phyloP scores from a whole-genome alignment of 2,888 invertebrate species.

The Dusona sp. region DNA sequence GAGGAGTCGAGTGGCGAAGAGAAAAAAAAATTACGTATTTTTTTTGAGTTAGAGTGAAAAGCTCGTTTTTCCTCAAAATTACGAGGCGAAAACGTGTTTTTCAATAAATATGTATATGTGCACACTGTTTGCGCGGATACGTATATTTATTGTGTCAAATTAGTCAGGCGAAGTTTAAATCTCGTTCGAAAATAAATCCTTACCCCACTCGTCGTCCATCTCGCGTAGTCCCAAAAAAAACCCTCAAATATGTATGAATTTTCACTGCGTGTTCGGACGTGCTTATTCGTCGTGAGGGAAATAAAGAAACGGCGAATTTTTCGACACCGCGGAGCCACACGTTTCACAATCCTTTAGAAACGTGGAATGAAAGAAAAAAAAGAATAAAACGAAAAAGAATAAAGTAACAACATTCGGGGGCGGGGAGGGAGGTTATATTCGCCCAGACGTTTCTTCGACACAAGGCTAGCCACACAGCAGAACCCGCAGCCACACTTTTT shows the following conservation, averaged over 20 bases:
- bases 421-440: background rate
- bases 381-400: background rate
- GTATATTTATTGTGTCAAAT: slow-evolving; percentile 41
- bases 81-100: background rate
- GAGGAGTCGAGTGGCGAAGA: slow-evolving; percentile 72
- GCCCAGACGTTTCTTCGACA: slow-evolving; percentile 4
- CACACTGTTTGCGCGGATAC: slow-evolving; percentile 19
- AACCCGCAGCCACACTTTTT: slow-evolving; percentile 1
- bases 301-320: background rate
- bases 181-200: slow-evolving; percentile 77
- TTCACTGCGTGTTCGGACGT: background rate
- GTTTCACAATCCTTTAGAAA: background rate
- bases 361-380: background rate
- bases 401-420: slow-evolving; percentile 6
- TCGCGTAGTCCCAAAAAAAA: slow-evolving; percentile 29
- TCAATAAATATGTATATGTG: background rate
- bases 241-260: background rate
- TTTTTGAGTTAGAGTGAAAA: background rate
- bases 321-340: background rate
- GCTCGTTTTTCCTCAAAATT: background rate
- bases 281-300: background rate
- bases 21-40: slow-evolving; percentile 18
- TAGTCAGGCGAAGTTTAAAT: background rate
- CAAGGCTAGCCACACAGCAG: background rate
- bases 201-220: slow-evolving; percentile 92